phyloP scores from a whole-genome alignment of 1,140 invertebrate species.

The Mylabris phalerata region DNA sequence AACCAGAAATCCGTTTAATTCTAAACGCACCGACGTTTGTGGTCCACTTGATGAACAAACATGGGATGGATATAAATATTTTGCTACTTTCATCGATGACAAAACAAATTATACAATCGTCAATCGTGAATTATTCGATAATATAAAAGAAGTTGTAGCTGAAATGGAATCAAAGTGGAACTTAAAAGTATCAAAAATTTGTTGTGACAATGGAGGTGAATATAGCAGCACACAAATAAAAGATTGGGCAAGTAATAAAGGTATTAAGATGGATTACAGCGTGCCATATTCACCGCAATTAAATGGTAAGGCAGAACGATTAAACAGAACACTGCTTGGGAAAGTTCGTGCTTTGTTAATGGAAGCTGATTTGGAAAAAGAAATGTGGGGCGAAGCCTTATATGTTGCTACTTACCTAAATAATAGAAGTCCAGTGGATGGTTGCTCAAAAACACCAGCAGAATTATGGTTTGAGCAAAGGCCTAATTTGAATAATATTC shows the following conservation, averaged over 20 bases:
- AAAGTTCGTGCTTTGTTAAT: slow-evolving; percentile 26
- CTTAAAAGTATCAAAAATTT: slow-evolving; percentile 23
- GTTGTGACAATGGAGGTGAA: slow-evolving; percentile 31
- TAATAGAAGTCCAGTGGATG: slow-evolving; percentile 26
- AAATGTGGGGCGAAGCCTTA: slow-evolving; percentile 40
- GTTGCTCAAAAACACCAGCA: not conserved
- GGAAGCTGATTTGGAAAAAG: slow-evolving; percentile 7
- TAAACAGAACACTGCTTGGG: slow-evolving; percentile 35
- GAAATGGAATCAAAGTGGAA: slow-evolving; percentile 19
- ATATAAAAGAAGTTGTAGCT: slow-evolving; percentile 18
- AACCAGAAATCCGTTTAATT: not conserved
- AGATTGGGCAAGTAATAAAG: slow-evolving; percentile 5
- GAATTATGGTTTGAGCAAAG: not conserved
- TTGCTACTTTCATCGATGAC: slow-evolving; percentile 32
- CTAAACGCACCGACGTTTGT: slow-evolving; percentile 30
- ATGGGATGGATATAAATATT: slow-evolving; percentile 26
- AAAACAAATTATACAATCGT: slow-evolving; percentile 28
- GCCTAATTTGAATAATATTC: not conserved
- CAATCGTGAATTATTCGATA: slow-evolving; percentile 31
- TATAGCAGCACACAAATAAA: slow-evolving; percentile 14
- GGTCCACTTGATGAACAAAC: slow-evolving; percentile 34
- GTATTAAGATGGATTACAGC: slow-evolving; percentile 22
- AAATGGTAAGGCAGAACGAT: slow-evolving; percentile 36
- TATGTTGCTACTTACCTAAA: slow-evolving; percentile 31
- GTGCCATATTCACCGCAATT: slow-evolving; percentile 38